phyloP scores from a whole-genome alignment of 1,140 invertebrate species.

The Pygmarrhopalites habei region DNA sequence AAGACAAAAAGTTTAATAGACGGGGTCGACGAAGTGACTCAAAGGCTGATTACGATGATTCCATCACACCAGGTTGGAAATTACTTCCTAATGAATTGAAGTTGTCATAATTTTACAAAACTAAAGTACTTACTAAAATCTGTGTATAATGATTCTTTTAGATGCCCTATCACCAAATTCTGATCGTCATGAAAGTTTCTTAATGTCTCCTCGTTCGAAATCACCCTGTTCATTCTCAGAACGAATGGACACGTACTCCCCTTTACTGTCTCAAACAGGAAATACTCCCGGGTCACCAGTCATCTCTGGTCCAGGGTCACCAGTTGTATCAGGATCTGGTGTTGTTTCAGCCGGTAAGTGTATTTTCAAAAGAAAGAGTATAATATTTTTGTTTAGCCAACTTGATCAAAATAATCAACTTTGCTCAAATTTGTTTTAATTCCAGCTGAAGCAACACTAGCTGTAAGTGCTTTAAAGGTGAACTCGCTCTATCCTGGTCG shows the following conservation, averaged over 20 bases:
- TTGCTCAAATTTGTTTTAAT: no score
- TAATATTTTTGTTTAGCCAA: neutral
- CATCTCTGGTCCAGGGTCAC: neutral
- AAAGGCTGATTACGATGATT: conserved; percentile 60
- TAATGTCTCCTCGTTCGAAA: neutral
- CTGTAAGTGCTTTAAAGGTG: conserved; percentile 19
- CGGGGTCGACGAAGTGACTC: conserved; percentile 53
- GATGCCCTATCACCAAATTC: conserved; percentile 11
- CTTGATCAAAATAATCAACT: neutral
- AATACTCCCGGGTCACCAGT: neutral
- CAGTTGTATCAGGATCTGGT: neutral
- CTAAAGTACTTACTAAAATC: neutral
- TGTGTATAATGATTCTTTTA: neutral
- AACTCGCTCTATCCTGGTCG: conserved; percentile 16
- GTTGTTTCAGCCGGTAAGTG: no score
- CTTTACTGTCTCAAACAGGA: no score
- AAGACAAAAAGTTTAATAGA: conserved; percentile 51
- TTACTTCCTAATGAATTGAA: no score
- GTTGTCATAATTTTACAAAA: no score
- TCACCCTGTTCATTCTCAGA: neutral
- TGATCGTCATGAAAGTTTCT: neutral
- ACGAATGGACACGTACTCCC: neutral
- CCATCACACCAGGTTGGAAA: conserved; percentile 57
- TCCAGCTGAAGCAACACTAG: conserved; percentile 14
- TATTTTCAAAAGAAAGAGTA: no score